phyloP scores from a whole-genome alignment of 2,113 vertebrate genomes.

The Psammodynastes pulverulentus region DNA sequence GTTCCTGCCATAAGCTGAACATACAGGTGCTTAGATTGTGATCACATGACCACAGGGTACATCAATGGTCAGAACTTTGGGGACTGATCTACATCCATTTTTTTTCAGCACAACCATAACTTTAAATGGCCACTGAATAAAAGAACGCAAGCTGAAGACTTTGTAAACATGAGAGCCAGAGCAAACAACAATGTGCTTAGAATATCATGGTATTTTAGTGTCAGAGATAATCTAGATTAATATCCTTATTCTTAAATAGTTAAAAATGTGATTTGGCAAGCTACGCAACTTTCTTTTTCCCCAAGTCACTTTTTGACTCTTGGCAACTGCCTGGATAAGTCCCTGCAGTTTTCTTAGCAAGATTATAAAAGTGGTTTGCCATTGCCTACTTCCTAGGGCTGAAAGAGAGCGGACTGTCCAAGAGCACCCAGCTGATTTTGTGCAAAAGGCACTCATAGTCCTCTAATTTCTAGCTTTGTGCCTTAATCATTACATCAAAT shows the following conservation, averaged over 20 bases:
- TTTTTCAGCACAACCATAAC: not conserved
- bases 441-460: not conserved
- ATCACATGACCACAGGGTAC: not conserved
- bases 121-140: not conserved
- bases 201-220: not conserved
- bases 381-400: not conserved
- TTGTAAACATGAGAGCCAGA: not conserved
- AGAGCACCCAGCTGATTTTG: not conserved
- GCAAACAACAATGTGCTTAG: not conserved
- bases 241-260: not conserved
- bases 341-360: not conserved
- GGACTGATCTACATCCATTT: not conserved
- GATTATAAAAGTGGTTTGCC: not conserved
- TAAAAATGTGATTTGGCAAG: not conserved
- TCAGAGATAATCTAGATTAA: not conserved
- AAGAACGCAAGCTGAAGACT: not conserved
- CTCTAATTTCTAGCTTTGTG: no score
- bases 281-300: accelerated
- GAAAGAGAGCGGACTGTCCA: not conserved
- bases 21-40: not conserved
- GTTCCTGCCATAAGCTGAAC: not conserved
- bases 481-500: not conserved
- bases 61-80: not conserved
- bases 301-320: not conserved
- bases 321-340: not conserved